Conservation (phyloP, 2,888 invertebrate genomes). For the Calameuta idolon region DNA sequence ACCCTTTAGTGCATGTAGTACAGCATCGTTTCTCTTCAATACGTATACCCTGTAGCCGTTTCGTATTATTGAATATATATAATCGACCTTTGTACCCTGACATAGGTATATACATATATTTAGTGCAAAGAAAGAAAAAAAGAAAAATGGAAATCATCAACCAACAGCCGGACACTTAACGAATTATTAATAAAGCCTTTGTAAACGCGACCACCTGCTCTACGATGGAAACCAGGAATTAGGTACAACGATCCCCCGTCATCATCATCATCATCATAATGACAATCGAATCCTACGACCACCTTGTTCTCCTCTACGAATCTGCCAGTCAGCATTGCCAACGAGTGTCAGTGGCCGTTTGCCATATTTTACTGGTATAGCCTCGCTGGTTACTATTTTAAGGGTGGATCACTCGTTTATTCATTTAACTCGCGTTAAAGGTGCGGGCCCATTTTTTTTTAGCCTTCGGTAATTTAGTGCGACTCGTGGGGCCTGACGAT, state of each 20-base stretch:
- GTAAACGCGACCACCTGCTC: constrained; percentile 10
- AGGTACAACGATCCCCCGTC: constrained; percentile 25
- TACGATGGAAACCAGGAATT: constrained; percentile 14
- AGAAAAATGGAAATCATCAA: background rate
- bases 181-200: background rate
- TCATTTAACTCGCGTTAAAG: background rate
- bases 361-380: background rate
- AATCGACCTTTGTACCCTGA: background rate
- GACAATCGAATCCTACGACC: constrained; percentile 33
- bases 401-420: background rate
- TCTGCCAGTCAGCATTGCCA: constrained; percentile 50
- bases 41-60: background rate
- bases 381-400: background rate
- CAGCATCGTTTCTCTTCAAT: background rate
- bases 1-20: background rate
- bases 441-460: constrained; percentile 26
- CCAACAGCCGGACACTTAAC: background rate
- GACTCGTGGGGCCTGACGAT: background rate
- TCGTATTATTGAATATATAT: background rate
- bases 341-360: constrained; percentile 34
- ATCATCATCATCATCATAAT: constrained; percentile 36
- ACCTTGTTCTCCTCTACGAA: constrained; percentile 30
- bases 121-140: background rate
- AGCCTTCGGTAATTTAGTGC: constrained; percentile 37
- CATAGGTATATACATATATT: background rate